These are phyloP conservation scores for Anguilla rostrata DNA, from an alignment of 2,113 vertebrate genomes.

Conservation along the genomic window DNA sequence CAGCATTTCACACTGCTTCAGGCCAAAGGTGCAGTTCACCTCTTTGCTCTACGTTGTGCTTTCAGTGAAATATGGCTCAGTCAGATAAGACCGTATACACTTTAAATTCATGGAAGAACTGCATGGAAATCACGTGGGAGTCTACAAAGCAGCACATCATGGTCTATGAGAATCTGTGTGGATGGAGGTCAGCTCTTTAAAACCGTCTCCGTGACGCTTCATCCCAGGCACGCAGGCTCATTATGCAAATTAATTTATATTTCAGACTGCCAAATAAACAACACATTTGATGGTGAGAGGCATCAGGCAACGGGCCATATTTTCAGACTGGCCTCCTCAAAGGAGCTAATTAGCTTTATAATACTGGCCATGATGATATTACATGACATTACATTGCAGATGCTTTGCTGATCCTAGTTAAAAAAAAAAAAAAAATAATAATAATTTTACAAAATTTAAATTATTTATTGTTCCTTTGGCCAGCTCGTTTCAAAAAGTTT, in stretches of 20 bases:
- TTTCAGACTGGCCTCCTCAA: constrained; percentile 18
- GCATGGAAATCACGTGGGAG: background rate
- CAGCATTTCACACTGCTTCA: background rate
- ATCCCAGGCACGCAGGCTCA: constrained; percentile 7
- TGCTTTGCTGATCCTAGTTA: background rate
- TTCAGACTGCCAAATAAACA: constrained; percentile 26
- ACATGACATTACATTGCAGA: background rate
- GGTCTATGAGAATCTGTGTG: background rate
- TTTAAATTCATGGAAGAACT: too few relatives aligned
- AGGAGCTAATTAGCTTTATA: constrained; percentile 34
- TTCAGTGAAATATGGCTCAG: background rate
- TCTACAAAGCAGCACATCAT: background rate
- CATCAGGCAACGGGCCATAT: constrained; percentile 18
- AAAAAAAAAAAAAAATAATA: background rate
- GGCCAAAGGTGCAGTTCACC: background rate
- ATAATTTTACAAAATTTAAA: background rate
- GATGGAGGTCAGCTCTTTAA: background rate
- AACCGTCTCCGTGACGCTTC: background rate
- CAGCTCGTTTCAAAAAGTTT: background rate
- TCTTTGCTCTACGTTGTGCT: background rate
- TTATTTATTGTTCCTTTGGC: background rate
- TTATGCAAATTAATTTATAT: constrained; percentile 29
- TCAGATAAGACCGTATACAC: too few relatives aligned
- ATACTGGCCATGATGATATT: background rate
- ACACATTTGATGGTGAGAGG: background rate